Percentiles rank a stretch among this genome's conserved stretches.
Evolutionary conservation across 2,797 vertebrate genomes (phyloP).

Genomic region (Diplodus puntazzo): DNA sequence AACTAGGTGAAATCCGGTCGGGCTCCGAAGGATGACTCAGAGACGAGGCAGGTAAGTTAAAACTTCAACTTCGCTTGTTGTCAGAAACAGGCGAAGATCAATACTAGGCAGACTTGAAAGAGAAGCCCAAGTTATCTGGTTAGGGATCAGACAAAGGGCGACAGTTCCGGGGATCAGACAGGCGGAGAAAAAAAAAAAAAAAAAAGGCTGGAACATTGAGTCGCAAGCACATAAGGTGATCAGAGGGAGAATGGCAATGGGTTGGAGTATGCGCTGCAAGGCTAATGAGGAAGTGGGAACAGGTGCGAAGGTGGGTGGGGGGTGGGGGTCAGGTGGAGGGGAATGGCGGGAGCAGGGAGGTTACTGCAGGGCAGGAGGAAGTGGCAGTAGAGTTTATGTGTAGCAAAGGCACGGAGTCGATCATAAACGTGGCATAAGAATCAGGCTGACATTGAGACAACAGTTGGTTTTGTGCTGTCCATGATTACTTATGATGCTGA

Average conservation of each 20-base stretch:
- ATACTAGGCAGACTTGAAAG: background rate
- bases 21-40: background rate
- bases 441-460: background rate
- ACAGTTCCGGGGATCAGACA: background rate
- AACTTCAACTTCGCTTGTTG: background rate
- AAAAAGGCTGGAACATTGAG: background rate
- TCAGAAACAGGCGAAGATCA: background rate
- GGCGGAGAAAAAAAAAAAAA: background rate
- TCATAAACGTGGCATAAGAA: background rate
- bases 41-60: background rate
- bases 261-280: background rate
- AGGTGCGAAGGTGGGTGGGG: background rate
- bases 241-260: background rate
- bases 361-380: background rate
- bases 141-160: background rate
- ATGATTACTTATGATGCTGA: background rate
- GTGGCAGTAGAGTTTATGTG: background rate
- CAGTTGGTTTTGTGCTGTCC: background rate
- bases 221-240: background rate
- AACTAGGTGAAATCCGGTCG: no score
- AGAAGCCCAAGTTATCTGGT: background rate
- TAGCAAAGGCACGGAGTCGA: background rate
- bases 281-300: background rate
- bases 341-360: background rate
- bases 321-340: slow-evolving; percentile 5